Evolutionary conservation across 2,113 vertebrate genomes (phyloP).

Genomic region (Antigone vipio): DNA sequence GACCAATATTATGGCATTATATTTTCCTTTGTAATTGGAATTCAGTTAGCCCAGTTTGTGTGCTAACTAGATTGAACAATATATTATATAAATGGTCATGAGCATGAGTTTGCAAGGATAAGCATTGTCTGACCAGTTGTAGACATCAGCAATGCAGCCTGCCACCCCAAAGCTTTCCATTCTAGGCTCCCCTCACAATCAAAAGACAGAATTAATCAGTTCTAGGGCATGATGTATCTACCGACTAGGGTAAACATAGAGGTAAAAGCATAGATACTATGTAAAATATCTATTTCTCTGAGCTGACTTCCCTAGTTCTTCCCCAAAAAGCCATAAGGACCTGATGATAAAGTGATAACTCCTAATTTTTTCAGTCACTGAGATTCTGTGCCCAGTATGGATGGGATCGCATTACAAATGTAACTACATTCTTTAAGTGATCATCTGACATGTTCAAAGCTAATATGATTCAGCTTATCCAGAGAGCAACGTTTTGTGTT

Average conservation of each 20-base stretch:
- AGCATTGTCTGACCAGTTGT: neutral
- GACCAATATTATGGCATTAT: neutral
- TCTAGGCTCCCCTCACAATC: neutral
- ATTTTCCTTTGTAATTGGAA: neutral
- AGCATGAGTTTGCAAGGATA: neutral
- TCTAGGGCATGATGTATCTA: neutral
- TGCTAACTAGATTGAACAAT: neutral
- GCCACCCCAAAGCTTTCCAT: neutral
- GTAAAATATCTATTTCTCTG: neutral
- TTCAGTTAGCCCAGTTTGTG: neutral
- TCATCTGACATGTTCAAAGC: conserved; percentile 19
- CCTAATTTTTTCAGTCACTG: neutral
- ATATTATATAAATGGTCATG: neutral
- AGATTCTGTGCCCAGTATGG: neutral
- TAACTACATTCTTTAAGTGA: neutral
- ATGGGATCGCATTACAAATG: neutral
- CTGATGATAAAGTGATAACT: neutral
- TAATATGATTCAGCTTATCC: conserved; percentile 43
- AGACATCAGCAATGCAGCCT: neutral
- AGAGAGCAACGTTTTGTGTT: neutral
- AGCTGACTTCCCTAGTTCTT: neutral
- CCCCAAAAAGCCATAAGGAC: neutral
- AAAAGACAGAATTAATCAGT: neutral
- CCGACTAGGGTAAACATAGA: neutral
- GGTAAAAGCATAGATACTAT: neutral